Base-by-base conservation (phyloP, 2,113 vertebrate genomes). In the Otocyon megalotis region DNA sequence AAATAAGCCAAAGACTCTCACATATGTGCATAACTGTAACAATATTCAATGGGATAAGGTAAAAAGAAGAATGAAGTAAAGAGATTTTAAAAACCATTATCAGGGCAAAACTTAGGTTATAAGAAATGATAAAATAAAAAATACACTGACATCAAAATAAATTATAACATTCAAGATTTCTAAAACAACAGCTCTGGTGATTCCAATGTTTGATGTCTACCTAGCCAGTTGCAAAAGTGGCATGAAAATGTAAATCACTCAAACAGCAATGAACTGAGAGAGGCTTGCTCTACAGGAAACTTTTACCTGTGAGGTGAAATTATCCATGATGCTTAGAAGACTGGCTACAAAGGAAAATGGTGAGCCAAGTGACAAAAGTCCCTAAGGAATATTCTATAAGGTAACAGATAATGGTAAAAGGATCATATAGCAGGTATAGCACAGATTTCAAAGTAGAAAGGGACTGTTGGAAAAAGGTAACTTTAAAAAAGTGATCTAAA, bases 41-140 rank as follows among this genome's bases (percentile, higher is more conserved):
- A 80, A 32, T 24, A 72, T 48, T 82, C 14, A 79, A 58, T 20
- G n/a, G 5, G 10, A 53, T 54, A 88, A 74, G 48, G 10, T 13
- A 85, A 14, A 90, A 92, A 96, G 5, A 74, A 86, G 22, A 89
- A 88, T 71, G 8, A 89, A 88, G 54, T 63, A 43, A 88, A 85
- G 37, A 80, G n/a, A 54, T 60, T 80, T 53, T 88, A 67, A 58
- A 71, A 72, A 67, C n/a, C 50, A 35, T 7, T 50, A 11, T n/a
- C 20, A 93, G 2, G 14, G 13, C 14, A 88, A 60, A 69, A 62
- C 16, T n/a, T 50, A 60, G 77, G 9, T 54, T 56, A 56, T 2
- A 72, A 20, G 48, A 15, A 84, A 56, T 5, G n/a, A 43, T 50
- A 37, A 58, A 60, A 19, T 8, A 50, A 83, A 97, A 76, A 11